Conservation (phyloP, 2,113 vertebrate genomes). For the Axis porcinus region DNA sequence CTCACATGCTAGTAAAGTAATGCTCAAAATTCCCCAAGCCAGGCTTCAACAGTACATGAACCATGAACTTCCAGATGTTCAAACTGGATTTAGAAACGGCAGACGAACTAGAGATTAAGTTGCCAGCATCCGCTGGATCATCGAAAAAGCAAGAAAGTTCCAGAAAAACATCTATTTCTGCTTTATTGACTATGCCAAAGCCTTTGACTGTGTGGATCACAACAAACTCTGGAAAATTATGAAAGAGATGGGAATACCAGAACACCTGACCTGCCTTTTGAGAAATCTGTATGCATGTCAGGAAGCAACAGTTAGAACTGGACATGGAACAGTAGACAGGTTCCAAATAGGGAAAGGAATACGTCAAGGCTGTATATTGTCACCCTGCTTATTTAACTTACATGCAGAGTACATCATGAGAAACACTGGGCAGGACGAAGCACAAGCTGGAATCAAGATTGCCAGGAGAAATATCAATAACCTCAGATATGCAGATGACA, state of each 20-base stretch:
- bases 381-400: not conserved
- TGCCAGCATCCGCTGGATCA: not conserved
- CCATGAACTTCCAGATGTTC: not conserved
- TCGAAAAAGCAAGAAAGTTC: not conserved
- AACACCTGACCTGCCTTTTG: not conserved
- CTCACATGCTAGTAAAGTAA: not conserved
- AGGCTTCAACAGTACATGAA: not conserved
- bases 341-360: not conserved
- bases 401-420: not conserved
- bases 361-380: not conserved
- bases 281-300: not conserved
- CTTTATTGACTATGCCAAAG: not conserved
- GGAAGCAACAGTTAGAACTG: not conserved
- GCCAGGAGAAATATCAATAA: not conserved
- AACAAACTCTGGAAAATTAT: not conserved
- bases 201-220: not conserved
- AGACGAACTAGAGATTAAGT: not conserved
- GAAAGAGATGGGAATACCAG: not conserved
- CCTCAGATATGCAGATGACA: not conserved
- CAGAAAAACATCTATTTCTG: not conserved
- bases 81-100: not conserved
- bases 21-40: not conserved
- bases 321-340: not conserved
- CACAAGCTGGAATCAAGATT: not conserved
- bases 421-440: not conserved